Evolutionary conservation across 53 echinoderm and acorn worm genomes (phyloP).

Genomic region (Glandiceps talaboti): DNA sequence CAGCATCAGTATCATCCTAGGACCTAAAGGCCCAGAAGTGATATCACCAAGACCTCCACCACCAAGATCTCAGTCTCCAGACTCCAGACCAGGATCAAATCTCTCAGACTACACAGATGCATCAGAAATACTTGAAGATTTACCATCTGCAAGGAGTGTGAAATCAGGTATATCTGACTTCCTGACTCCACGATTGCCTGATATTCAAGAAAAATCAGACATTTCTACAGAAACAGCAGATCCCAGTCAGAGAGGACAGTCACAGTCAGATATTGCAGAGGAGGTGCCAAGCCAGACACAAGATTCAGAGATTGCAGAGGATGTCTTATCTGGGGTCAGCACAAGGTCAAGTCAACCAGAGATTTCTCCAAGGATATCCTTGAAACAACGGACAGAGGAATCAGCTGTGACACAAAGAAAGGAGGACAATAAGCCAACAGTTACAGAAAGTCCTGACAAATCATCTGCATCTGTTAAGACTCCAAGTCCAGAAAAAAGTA

Average conservation of each 20-base stretch:
- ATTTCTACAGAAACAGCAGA: not conserved
- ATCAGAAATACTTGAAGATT: constrained; percentile 20
- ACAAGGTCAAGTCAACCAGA: not conserved
- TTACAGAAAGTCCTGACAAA: not conserved
- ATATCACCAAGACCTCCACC: not conserved
- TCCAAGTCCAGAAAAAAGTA: not conserved
- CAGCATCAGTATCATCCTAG: constrained; percentile 48
- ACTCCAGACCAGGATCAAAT: not conserved
- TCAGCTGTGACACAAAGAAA: not conserved
- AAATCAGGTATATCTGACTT: not conserved
- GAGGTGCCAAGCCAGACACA: not conserved
- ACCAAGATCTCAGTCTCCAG: constrained; percentile 4
- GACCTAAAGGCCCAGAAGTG: not conserved
- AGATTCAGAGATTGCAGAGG: not conserved
- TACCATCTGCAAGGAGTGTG: not conserved
- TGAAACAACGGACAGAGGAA: not conserved
- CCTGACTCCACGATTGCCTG: not conserved
- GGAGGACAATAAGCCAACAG: not conserved
- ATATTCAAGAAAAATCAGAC: not conserved
- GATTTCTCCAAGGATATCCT: not conserved
- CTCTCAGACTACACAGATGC: constrained; percentile 10
- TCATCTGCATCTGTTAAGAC: not conserved
- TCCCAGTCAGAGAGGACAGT: not conserved
- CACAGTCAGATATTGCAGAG: not conserved
- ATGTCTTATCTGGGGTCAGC: not conserved